These are phyloP conservation scores for Mizuhopecten yessoensis DNA, from an alignment of 1,140 invertebrate species.

Conservation along the genomic window DNA sequence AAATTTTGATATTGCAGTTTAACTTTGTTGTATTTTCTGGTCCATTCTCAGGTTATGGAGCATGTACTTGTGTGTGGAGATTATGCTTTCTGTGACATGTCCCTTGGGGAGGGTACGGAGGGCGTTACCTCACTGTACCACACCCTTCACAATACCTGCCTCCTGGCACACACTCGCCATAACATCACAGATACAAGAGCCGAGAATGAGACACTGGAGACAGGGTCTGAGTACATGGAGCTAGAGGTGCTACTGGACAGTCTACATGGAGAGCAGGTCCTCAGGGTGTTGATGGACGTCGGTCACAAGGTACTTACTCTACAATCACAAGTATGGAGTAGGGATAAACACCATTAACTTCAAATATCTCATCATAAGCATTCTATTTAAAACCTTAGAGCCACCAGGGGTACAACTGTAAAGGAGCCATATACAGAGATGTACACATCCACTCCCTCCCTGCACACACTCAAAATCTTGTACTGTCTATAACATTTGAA, in stretches of 20 bases:
- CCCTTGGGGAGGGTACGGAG: background rate
- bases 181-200: background rate
- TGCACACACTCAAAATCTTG: no score
- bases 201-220: background rate
- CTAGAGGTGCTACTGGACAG: background rate
- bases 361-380: no score
- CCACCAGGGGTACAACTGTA: no score
- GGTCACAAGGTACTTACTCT: background rate
- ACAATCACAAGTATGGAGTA: no score
- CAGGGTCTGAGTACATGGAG: background rate
- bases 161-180: background rate
- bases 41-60: slow-evolving; percentile 56
- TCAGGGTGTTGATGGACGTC: background rate
- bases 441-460: no score
- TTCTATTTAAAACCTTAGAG: no score
- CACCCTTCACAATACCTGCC: slow-evolving; percentile 50
- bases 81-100: slow-evolving; percentile 40
- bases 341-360: no score
- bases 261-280: slow-evolving; percentile 7
- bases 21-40: slow-evolving; percentile 20
- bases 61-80: slow-evolving; percentile 57
- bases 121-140: slow-evolving; percentile 38
- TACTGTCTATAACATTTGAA: no score
- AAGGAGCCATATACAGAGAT: no score
- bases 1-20: background rate